Conservation (phyloP, 2,888 invertebrate genomes). For the Ethmia dodecea region DNA sequence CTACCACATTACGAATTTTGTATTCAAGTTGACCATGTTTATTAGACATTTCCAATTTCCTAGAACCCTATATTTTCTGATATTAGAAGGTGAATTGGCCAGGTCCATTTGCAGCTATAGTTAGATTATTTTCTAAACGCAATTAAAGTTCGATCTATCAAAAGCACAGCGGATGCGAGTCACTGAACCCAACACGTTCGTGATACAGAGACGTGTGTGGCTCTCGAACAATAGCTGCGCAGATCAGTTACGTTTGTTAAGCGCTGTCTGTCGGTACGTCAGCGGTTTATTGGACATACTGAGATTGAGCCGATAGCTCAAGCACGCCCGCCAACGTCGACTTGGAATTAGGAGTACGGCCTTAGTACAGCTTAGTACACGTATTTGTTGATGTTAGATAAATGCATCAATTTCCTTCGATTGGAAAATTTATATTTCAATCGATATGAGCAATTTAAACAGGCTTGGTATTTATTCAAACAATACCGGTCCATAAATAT, state of each 20-base stretch:
- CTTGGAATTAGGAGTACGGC: slow-evolving; percentile 28
- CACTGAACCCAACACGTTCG: slow-evolving; percentile 16
- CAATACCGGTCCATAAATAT: too few relatives aligned
- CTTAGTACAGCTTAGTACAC: too few relatives aligned
- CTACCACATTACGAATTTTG: too few relatives aligned
- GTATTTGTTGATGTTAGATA: too few relatives aligned
- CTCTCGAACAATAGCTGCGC: slow-evolving; percentile 48
- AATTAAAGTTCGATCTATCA: slow-evolving; percentile 17
- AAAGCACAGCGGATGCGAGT: slow-evolving; percentile 12
- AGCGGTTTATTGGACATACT: slow-evolving; percentile 55
- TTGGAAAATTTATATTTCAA: too few relatives aligned
- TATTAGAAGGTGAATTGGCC: too few relatives aligned
- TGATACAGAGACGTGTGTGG: slow-evolving; percentile 34
- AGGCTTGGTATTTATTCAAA: too few relatives aligned
- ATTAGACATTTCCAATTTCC: too few relatives aligned
- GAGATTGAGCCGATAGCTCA: slow-evolving; percentile 58
- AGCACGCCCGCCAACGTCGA: slow-evolving; percentile 54
- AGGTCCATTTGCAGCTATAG: slow-evolving; percentile 5
- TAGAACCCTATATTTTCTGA: too few relatives aligned
- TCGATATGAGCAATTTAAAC: too few relatives aligned
- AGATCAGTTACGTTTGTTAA: slow-evolving; percentile 62
- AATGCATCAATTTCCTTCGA: too few relatives aligned
- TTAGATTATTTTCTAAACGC: slow-evolving; percentile 15
- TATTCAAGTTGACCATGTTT: too few relatives aligned
- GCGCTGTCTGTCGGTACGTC: slow-evolving; percentile 55